These are phyloP conservation scores for Panurus biarmicus DNA, from an alignment of 2,113 vertebrate genomes.

Conservation along the genomic window DNA sequence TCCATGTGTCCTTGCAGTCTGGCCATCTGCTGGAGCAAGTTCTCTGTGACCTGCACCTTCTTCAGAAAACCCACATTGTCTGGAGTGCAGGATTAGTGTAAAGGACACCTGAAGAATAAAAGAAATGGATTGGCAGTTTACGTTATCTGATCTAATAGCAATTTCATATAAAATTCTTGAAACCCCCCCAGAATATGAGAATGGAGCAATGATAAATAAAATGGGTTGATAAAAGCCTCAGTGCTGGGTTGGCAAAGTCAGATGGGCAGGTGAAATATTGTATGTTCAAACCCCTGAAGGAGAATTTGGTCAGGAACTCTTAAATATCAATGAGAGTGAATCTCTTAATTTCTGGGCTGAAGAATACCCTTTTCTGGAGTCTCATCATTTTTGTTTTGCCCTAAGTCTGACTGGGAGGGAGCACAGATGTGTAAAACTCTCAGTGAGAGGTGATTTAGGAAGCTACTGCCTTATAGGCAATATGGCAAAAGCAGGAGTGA, in stretches of 20 bases:
- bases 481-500: background rate
- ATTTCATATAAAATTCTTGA: background rate
- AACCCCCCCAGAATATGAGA: background rate
- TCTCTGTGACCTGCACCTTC: background rate
- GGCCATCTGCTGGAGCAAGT: background rate
- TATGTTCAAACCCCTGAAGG: background rate
- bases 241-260: background rate
- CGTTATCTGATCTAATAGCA: background rate
- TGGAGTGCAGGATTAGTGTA: background rate
- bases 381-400: background rate
- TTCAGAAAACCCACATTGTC: background rate
- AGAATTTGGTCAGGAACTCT: background rate
- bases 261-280: background rate
- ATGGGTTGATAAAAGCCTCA: background rate
- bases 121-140: background rate
- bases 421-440: background rate
- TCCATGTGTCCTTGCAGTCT: background rate
- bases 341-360: background rate
- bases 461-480: background rate
- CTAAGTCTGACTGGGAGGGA: background rate
- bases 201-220: background rate
- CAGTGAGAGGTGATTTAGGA: background rate
- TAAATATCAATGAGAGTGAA: background rate
- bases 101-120: background rate
- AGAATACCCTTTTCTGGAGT: background rate